phyloP scores from a whole-genome alignment of 1,140 invertebrate genomes.

The Zaprionus vittiger region DNA sequence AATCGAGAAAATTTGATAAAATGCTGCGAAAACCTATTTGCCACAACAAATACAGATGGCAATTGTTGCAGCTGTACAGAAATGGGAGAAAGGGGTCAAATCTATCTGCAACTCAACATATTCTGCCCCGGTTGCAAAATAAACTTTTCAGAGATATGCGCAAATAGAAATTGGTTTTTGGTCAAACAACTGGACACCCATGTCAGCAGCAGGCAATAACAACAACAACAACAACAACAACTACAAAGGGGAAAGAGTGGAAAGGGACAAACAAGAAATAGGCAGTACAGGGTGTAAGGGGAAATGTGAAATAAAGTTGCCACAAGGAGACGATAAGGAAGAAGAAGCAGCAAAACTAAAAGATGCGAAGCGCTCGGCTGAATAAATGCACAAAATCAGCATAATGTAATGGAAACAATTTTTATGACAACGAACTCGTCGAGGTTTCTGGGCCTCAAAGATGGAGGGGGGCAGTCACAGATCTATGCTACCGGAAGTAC shows the following conservation, averaged over 20 bases:
- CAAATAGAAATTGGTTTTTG: conserved; percentile 77
- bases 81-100: background rate
- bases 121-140: conserved; percentile 58
- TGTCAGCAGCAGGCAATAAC: conserved; percentile 38
- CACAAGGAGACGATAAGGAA: conserved; percentile 24
- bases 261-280: conserved; percentile 13
- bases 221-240: conserved; percentile 7
- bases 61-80: conserved; percentile 8
- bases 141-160: conserved; percentile 64
- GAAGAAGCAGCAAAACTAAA: conserved; percentile 54
- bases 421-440: conserved; percentile 64
- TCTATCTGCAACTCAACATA: conserved; percentile 51
- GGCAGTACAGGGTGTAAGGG: conserved; percentile 5
- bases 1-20: conserved; percentile 27
- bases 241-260: conserved; percentile 5
- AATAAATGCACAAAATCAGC: conserved; percentile 81
- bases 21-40: conserved; percentile 47
- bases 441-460: background rate
- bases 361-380: conserved; percentile 62
- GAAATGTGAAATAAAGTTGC: conserved; percentile 79
- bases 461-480: background rate
- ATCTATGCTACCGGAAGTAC: background rate
- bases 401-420: conserved; percentile 83
- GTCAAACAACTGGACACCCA: conserved; percentile 59
- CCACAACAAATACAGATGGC: conserved; percentile 28